Evolutionary conservation across 2,113 vertebrate genomes (phyloP), one percentile per base, ranked within the genome.

Genomic region (Dendrocopos noguchii): DNA sequence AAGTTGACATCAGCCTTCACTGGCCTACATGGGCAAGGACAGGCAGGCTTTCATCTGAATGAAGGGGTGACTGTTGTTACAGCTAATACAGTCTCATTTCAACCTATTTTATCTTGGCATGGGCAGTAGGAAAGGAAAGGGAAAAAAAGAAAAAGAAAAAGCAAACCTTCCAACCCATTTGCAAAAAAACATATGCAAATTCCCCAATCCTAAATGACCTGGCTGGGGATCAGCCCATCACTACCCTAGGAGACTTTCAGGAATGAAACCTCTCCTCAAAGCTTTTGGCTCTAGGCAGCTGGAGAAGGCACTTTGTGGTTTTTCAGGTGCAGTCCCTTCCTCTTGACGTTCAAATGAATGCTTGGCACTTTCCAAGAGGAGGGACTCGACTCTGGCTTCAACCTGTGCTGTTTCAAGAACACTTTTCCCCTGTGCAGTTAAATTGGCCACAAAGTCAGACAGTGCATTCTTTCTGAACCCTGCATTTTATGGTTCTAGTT

Each of bases 301-400:
- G 68, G 76, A 88, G 82, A 95, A 91, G 82, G 82, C 27, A 80
- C 75, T 78, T 44, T 5, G 72, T 93, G 85, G 72, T 90, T 91
- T 94, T 95, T 86, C 90, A 91, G 88, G 90, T 87, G 88, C 90
- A 93, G 73, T 50, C 70, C 47, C 61, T 94, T 95, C 77, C 85
- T 77, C 61, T 86, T 18, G 29, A 52, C 42, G 36, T 60, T 76
- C 53, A 94, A 93, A 83, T 27, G 73, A 95, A 90, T 36, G 31
- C 68, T 80, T 90, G 79, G 85, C 85, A 91, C 85, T 91, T 86
- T 7, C 61, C 72, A 56, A 87, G 68, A 90, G 21, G 83, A 90
- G 77, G 77, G 70, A 78, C 88, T 88, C 47, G 1, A 28, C 85
- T 67, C 93, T 90, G 90, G 90, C 85, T 91, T 92, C 85, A 86